Evolutionary conservation across 2,113 vertebrate species (phyloP), one percentile per base, ranked within the genome.

Genomic region (Nyctereutes procyonoides): DNA sequence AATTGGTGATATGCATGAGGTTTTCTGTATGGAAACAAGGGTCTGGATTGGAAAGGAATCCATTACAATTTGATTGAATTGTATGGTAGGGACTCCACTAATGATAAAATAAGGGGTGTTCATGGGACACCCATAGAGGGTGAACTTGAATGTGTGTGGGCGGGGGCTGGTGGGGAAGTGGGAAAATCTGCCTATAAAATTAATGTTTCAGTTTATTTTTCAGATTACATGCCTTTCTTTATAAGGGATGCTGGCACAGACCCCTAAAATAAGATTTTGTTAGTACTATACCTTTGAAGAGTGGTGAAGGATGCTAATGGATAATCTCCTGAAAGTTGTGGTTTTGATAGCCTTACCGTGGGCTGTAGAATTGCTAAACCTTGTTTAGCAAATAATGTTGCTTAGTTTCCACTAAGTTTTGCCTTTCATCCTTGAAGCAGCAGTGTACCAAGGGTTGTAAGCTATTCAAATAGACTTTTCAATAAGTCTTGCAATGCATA

Each of bases 181-280:
- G 97, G 95, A 88, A 97, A 98, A 98, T 99, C 97, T 99, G 98
- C 98, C 98, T 98, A 2, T 98, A 98, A 99, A 99, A 99, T 99
- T 99, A 99, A 99, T 99, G 98, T 98, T 99, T 98, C 98, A 99
- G 99, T 99, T 99, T 99, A 99, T 99, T 99, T 99, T 99, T 99
- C 99, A 99, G 99, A 99, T 99, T 98, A 99, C 98, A 99, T 99
- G 99, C 98, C 98, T 98, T 99, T 99, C 98, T 99, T 98, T 98
- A 98, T 99, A 99, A 99, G 98, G 98, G 99, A 99, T 99, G 99
- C 98, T 98, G 99, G 98, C 98, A 98, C 98, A 98, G 99, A 98
- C 98, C 98, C 98, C 98, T 98, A 99, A 99, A 98, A 98, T 98
- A 98, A 98, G 98, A 98, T 98, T 99, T 98, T 98, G 97, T 96